These are phyloP conservation scores for Xylota sylvarum DNA, from an alignment of 2,888 invertebrate species.

Conservation along the genomic window DNA sequence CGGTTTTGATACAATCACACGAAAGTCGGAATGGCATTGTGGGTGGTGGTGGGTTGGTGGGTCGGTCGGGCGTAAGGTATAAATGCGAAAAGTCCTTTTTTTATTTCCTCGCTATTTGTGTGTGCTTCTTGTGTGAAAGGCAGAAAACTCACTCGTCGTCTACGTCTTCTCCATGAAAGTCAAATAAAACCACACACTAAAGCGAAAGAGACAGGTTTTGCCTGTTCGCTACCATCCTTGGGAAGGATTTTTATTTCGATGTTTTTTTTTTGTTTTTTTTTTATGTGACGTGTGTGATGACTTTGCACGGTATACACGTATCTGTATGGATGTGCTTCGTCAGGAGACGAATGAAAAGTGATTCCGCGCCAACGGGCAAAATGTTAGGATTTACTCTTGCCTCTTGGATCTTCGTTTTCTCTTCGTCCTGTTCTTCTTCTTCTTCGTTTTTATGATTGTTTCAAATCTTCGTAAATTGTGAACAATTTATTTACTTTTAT, in stretches of 20 bases:
- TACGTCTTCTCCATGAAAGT: constrained; percentile 64
- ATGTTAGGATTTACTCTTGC: constrained; percentile 40
- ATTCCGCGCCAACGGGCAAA: constrained; percentile 60
- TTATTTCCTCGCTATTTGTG: constrained; percentile 57
- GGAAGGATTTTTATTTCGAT: constrained; percentile 49
- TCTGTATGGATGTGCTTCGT: constrained; percentile 23
- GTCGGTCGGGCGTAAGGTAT: constrained; percentile 20
- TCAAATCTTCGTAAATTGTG: constrained; percentile 71
- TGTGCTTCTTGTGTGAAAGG: constrained; percentile 39
- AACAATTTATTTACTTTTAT: constrained; percentile 75
- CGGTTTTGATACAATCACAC: constrained; percentile 24
- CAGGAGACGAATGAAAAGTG: constrained; percentile 71
- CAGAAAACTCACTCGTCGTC: constrained; percentile 53
- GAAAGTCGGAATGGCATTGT: constrained; percentile 3
- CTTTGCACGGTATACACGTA: constrained; percentile 30
- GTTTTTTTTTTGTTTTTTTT: constrained; percentile 47
- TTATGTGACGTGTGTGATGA: constrained; percentile 70
- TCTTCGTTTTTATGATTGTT: constrained; percentile 62
- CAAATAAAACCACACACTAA: constrained; percentile 69
- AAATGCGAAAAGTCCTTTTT: constrained; percentile 62
- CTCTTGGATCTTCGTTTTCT: neutral
- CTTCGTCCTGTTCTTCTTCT: neutral
- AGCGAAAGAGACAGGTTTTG: constrained; percentile 30
- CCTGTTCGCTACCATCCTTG: constrained; percentile 16
- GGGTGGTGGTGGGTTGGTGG: neutral